Evolutionary conservation across 30 jellyfish, hydroid and myxozoan species (phyloP), one percentile per base, ranked within the genome.

Genomic region (Pseudorhiza aurosa): DNA sequence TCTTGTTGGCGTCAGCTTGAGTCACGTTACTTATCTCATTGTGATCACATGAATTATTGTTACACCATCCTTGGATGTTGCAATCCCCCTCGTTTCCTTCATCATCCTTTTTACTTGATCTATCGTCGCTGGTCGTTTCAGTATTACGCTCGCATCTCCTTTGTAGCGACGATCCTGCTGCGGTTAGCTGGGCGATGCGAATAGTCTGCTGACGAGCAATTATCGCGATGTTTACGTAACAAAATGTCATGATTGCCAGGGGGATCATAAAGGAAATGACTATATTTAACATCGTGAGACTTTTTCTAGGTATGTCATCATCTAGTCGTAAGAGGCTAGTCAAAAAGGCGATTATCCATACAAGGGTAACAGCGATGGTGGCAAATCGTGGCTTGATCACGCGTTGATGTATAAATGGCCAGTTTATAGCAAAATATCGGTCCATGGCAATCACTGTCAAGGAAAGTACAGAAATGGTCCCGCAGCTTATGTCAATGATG

Each of bases 371-470:
- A 0, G 91, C 71, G 25, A 46, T 35, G n/a, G 43, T 56, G 0
- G 98, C 98, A 0, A 55, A 11, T 0, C 27, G 59, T 31, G 77
- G 59, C 24, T 47, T 83, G 7, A 91, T 62, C 29, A 75, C 75
- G 17, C 90, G 68, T 39, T 82, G 88, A 56, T 91, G 98, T 19
- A 70, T 15, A 39, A 83, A 91, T n/a, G 98, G 98, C 87, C 89
- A 83, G 14, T 70, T 56, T 7, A 91, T 85, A 14, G 96, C 98
- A 19, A 91, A 68, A 28, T 79, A 92, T 12, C 98, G 79, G 57
- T 91, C 98, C 32, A 91, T 62, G 5, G 98, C 98, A 8, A 91
- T 85, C 4, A 84, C 79, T 17, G 94, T 72, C 56, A 91, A 50
- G n/a, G 96, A 84, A 22, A 60, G 47, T 12, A 91, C 80, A 0